phyloP scores from a whole-genome alignment of 2,888 invertebrate species.

The Phragmatobia fuliginosa region DNA sequence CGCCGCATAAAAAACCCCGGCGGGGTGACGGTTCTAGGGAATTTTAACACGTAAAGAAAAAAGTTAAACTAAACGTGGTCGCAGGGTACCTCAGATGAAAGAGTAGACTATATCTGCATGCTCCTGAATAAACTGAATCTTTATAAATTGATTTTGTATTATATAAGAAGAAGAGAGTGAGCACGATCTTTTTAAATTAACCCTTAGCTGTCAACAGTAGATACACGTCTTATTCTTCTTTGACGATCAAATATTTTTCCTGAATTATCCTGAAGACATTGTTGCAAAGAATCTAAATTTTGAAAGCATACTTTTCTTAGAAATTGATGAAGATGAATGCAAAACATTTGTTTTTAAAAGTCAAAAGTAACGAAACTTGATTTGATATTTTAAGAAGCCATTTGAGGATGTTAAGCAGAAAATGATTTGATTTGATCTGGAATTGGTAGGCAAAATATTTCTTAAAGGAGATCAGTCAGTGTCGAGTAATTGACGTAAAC shows the following conservation, averaged over 20 bases:
- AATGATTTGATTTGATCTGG: background rate
- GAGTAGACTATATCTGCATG: background rate
- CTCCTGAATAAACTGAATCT: background rate
- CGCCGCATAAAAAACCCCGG: too few relatives aligned
- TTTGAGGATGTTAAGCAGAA: background rate
- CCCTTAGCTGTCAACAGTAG: too few relatives aligned
- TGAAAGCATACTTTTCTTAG: background rate
- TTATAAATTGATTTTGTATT: too few relatives aligned
- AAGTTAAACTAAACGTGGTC: too few relatives aligned
- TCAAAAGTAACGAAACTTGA: background rate
- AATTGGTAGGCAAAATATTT: background rate
- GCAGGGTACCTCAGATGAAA: background rate
- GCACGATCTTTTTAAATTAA: too few relatives aligned
- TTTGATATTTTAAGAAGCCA: background rate
- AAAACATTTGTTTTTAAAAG: background rate
- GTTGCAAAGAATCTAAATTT: background rate
- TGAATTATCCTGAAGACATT: too few relatives aligned
- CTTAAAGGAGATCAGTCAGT: background rate
- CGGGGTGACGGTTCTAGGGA: too few relatives aligned
- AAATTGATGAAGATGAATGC: background rate
- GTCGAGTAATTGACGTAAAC: background rate
- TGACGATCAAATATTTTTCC: too few relatives aligned
- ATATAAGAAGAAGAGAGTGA: too few relatives aligned
- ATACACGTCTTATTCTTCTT: too few relatives aligned
- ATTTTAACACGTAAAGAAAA: too few relatives aligned